phyloP scores from a whole-genome alignment of 2,888 invertebrate species.

The Caenorhabditis panamensis region DNA sequence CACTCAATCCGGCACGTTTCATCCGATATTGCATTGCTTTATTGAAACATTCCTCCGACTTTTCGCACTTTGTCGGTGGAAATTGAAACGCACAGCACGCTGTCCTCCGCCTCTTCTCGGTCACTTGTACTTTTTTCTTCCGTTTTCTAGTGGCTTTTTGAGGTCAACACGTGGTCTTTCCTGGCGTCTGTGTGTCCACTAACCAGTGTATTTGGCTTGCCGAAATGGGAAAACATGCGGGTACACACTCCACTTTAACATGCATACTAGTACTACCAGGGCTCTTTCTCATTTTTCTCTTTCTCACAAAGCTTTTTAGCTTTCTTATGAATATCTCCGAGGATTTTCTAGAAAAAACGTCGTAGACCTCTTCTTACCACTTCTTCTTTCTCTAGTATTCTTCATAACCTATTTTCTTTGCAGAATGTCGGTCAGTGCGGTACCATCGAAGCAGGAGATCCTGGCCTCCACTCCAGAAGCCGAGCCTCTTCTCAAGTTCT shows the following conservation, averaged over 20 bases:
- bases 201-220: too few relatives aligned
- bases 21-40: not conserved
- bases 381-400: too few relatives aligned
- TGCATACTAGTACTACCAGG: too few relatives aligned
- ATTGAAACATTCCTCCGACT: not conserved
- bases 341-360: too few relatives aligned
- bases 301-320: too few relatives aligned
- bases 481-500: conserved; percentile 88
- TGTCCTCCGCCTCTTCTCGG: not conserved
- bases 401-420: too few relatives aligned
- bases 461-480: conserved; percentile 2
- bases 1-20: not conserved
- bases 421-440: conserved; percentile 14
- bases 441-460: conserved; percentile 30
- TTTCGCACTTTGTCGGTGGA: not conserved
- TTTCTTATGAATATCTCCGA: too few relatives aligned
- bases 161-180: not conserved
- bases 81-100: not conserved
- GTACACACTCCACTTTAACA: too few relatives aligned
- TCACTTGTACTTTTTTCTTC: not conserved
- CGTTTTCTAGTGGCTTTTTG: not conserved
- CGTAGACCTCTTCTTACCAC: not conserved
- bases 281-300: too few relatives aligned
- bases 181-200: not conserved
- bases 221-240: too few relatives aligned